A percentile compares a stretch with the other conserved stretches of the same genome.
Conservation (phyloP, 2,888 invertebrate species). For the Carpatolechia fugitivella region DNA sequence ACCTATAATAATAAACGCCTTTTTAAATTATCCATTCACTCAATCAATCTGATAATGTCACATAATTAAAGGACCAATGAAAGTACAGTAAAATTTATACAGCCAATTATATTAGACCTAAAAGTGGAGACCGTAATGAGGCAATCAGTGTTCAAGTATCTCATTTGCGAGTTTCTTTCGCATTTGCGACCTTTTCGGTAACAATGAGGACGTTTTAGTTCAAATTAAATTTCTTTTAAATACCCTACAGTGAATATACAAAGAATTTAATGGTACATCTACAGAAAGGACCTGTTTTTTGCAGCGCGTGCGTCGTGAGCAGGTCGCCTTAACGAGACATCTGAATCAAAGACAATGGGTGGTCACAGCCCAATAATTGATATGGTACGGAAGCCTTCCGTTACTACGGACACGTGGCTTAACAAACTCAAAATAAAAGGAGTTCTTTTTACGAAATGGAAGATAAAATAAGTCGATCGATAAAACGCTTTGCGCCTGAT, state of each 20-base stretch:
- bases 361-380: conserved; percentile 52
- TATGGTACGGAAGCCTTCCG: conserved; percentile 38
- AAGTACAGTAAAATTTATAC: conserved; percentile 51
- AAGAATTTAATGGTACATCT: conserved; percentile 58
- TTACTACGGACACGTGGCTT: conserved; percentile 24
- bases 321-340: conserved; percentile 57
- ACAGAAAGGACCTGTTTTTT: conserved; percentile 55
- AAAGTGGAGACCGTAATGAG: conserved; percentile 54
- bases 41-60: conserved; percentile 36
- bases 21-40: conserved; percentile 34
- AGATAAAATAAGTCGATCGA: conserved; percentile 20
- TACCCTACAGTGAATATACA: conserved; percentile 46
- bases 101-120: conserved; percentile 64
- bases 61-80: conserved; percentile 35
- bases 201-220: conserved; percentile 50
- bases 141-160: conserved; percentile 47
- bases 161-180: conserved; percentile 34
- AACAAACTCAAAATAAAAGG: conserved; percentile 22
- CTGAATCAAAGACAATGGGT: conserved; percentile 66
- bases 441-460: conserved; percentile 23
- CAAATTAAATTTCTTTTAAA: conserved; percentile 69
- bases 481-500: conserved; percentile 25
- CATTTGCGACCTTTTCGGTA: conserved; percentile 38
- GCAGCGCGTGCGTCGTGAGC: conserved; percentile 24
- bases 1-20: conserved; percentile 14